Evolutionary conservation across 1,140 invertebrate genomes (phyloP).

Genomic region (Temnothorax longispinosus): DNA sequence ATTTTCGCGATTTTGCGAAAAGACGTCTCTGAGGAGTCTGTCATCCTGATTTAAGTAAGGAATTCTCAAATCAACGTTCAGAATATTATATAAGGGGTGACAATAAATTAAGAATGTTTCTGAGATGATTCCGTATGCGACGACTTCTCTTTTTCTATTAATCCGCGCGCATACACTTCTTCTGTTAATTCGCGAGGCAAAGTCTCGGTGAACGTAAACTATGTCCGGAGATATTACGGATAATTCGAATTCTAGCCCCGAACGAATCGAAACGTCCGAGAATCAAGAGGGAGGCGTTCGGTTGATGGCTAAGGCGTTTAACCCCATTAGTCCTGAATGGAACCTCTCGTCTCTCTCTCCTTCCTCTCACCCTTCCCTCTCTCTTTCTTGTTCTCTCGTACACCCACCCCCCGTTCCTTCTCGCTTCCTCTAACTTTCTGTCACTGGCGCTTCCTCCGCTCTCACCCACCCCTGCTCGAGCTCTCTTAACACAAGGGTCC

Average conservation of each 20-base stretch:
- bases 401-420: not conserved
- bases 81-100: not conserved
- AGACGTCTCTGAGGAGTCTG: not conserved
- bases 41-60: not conserved
- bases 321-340: slow-evolving; percentile 85
- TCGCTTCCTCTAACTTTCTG: slow-evolving; percentile 52
- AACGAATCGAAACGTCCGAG: slow-evolving; percentile 74
- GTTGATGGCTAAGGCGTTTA: slow-evolving; percentile 83
- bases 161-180: not conserved
- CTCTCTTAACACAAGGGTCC: slow-evolving; percentile 73
- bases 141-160: slow-evolving; percentile 1
- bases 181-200: slow-evolving; percentile 31
- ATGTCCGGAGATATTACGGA: slow-evolving; percentile 55
- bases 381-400: slow-evolving; percentile 55
- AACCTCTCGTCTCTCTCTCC: slow-evolving; percentile 69
- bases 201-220: slow-evolving; percentile 41
- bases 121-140: not conserved
- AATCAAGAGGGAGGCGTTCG: slow-evolving; percentile 76
- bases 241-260: slow-evolving; percentile 57
- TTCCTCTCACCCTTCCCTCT: not conserved
- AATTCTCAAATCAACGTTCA: not conserved
- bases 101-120: not conserved
- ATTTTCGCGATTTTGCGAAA: not conserved
- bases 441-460: slow-evolving; percentile 52
- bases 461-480: slow-evolving; percentile 52